Conservation (phyloP, 1,140 invertebrate genomes). For the Contarinia nasturtii region DNA sequence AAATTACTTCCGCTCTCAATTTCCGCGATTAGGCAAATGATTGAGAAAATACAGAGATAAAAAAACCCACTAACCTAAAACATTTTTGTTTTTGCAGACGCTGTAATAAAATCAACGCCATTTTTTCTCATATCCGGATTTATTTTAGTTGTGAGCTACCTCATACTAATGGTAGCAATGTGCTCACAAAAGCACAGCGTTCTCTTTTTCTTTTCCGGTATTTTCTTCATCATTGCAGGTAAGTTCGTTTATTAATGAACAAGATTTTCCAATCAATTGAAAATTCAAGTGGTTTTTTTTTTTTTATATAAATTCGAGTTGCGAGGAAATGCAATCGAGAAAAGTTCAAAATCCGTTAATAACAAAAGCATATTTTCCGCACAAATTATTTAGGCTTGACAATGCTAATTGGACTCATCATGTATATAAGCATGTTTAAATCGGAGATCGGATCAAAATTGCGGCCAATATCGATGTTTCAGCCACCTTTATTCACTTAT, state of each 20-base stretch:
- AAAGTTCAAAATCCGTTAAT: no score
- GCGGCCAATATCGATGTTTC: conserved; percentile 50
- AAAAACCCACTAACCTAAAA: conserved; percentile 7
- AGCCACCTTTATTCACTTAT: conserved; percentile 64
- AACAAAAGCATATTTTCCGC: no score
- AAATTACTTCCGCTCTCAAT: neutral
- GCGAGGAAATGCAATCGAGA: neutral
- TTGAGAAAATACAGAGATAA: neutral
- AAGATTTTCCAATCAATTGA: neutral
- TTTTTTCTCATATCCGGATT: conserved; percentile 41
- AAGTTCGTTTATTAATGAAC: conserved; percentile 7
- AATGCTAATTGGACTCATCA: conserved; percentile 73
- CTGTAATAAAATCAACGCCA: conserved; percentile 41
- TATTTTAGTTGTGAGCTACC: conserved; percentile 35
- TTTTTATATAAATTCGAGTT: neutral
- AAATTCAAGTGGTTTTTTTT: no score
- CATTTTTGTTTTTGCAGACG: conserved; percentile 28
- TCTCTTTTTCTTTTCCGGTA: conserved; percentile 42
- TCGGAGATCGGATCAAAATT: conserved; percentile 73
- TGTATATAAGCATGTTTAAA: conserved; percentile 85
- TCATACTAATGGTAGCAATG: conserved; percentile 37
- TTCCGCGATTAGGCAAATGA: neutral
- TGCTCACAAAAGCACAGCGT: conserved; percentile 34
- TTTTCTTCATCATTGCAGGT: conserved; percentile 46
- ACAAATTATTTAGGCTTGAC: conserved; percentile 45